Evolutionary conservation across 1,140 invertebrate species (phyloP), one percentile per base, ranked within the genome.

Genomic region (Sesamia nonagrioides): DNA sequence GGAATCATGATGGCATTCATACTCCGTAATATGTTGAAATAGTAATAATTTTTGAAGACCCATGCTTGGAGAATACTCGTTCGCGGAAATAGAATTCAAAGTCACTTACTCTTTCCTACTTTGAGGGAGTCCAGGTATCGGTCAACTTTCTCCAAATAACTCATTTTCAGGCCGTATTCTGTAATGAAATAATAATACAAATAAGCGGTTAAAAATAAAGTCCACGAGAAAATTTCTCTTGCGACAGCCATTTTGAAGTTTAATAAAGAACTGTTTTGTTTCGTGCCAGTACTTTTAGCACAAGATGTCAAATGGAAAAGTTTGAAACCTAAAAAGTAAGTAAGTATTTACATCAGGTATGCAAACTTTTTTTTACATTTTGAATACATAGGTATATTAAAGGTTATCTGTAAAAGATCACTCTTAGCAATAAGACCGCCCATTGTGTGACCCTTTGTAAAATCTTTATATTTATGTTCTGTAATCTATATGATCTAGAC

Each of bases 61-160:
- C 6, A 8, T 8, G 9, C 37, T 9, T 40, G 0, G 3, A n/a
- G 15, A 1, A n/a, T 0, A n/a, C 2, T 15, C 11, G 15, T 1
- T 7, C 9, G 6, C n/a, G 6, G 3, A 2, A 42, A 2, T 15
- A 66, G 45, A 66, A 18, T 1, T 35, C 21, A 45, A 50, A 6
- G n/a, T 42, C 79, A 92, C 91, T 92, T 82, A 94, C 92, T 94
- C 86, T 94, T 94, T 45, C 92, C 92, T 56, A 93, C 85, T 85
- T 93, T 94, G 18, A 93, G 79, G 1, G 92, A 93, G 77, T 94
- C 91, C 80, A 94, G 78, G 63, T 94, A 94, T 52, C 86, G 86
- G 82, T 94, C 92, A 58, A 94, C 86, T 77, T 94, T 94, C 66
- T 92, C 92, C 63, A 94, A 84, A 75, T 93, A 94, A 68, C 88